Evolutionary conservation across 2,888 invertebrate genomes (phyloP), one percentile per base, ranked within the genome.

Genomic region (Eristalis intricaria): DNA sequence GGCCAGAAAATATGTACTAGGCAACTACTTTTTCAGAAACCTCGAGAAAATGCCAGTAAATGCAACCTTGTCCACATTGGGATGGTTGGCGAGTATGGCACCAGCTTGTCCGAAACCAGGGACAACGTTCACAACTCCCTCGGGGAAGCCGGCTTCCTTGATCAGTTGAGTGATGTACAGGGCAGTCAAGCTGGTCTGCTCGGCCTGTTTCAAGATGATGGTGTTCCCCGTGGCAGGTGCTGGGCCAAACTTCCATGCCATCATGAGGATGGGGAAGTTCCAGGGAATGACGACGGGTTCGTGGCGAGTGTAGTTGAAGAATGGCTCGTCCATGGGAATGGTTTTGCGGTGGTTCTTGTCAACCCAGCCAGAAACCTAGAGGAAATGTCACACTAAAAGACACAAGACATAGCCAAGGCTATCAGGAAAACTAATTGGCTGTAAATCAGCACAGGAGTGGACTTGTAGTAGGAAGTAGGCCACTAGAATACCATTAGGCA

Each of bases 201-300:
- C 99, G 0, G 99, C 99, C 0, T 98, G 97, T 93, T 99, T 99
- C 91, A 99, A 94, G 23, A 99, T 95, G 11, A 98, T 94, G 0
- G 97, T 97, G 92, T 98, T 95, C 90, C 96, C 97, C 56, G 96
- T 95, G 0, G 96, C 96, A 70, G 97, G 92, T 2, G 97, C 97
- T 0, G 97, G 97, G 0, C 95, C 98, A 58, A 99, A 94, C 94
- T 99, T 99, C 99, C 99, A 99, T 11, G 98, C 96, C 91, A 97
- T 96, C 99, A 99, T 99, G 90, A 99, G 92, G 86, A 97, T 91
- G 0, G 97, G 98, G 93, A 98, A 98, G 93, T 98, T 98, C 98
- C 98, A 98, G 0, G 98, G 98, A 88, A 98, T 97, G 87, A 98
- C 98, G n/a, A 98, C 97, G 0, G 98, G 98, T 91, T 98, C 98